Base-by-base conservation (phyloP, 2,797 vertebrate genomes). In the Notolepis coatsorum region DNA sequence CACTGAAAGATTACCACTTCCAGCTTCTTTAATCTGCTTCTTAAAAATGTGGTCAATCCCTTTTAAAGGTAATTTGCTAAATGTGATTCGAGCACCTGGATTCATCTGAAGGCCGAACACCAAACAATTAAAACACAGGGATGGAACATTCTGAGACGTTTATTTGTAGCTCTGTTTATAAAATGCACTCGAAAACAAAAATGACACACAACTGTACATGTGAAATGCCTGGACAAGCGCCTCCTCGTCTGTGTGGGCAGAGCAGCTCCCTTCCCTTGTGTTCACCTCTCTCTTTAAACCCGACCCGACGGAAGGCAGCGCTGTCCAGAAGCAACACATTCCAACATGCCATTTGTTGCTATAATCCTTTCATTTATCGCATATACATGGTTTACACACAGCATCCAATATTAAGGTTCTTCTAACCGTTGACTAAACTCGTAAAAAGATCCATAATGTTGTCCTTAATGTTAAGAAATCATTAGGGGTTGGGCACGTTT, bases 131-230 rank as follows among this genome's bases (percentile, higher is more conserved):
- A n/a, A 62, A 58, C 27, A 24, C 31, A 59, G 4, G n/a, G 13
- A 17, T 4, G 28, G 0, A 57, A 84, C 73, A 86, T 81, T 89
- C 88, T 82, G 81, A 84, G 88, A 76, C 62, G 79, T 92, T 92
- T 79, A 81, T 84, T n/a, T 84, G 79, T 68, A 68, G 85, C 50
- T 42, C 69, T 79, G 79, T n/a, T 91, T 94, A 93, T 88, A 95
- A 93, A 94, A 93, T 91, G 73, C 91, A 89, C 90, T 93, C 80
- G n/a, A n/a, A n/a, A 73, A 88, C 90, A 80, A 89, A 38, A 54
- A 60, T 87, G 85, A 87, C 88, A 92, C 85, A 0, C 52, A 84
- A 90, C 84, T 87, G 85, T 86, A 82, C 70, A 76, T 86, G 81
- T 90, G 78, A 83, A 63, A 81, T 88, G 88, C 89, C 92, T 89